A percentile compares a stretch with the other conserved stretches of the same genome.
Conservation (phyloP, 1,140 invertebrate species). For the Sinella curviseta region DNA sequence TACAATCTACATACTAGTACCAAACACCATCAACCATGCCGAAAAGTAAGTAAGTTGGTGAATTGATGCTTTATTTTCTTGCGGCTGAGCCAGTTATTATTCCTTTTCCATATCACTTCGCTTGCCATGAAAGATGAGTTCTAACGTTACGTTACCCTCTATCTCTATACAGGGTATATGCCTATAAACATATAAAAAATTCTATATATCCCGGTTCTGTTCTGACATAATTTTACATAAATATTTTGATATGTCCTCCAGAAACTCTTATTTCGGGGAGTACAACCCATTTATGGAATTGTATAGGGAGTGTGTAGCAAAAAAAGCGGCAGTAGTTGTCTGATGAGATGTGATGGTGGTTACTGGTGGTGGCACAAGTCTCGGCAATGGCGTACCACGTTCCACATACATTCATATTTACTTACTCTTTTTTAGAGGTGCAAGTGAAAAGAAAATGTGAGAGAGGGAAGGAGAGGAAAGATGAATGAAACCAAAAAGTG, state of each 20-base stretch:
- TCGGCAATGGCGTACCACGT: not conserved
- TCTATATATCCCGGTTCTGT: no score
- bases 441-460: not conserved
- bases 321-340: not conserved
- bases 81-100: slow-evolving; percentile 12
- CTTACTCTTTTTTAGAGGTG: not conserved
- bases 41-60: not conserved
- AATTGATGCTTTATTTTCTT: slow-evolving; percentile 11
- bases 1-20: not conserved
- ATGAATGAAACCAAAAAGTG: slow-evolving; percentile 27
- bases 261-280: not conserved
- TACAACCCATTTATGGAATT: not conserved
- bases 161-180: not conserved
- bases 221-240: not conserved
- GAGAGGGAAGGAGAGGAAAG: slow-evolving; percentile 1
- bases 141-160: not conserved
- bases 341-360: not conserved
- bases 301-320: not conserved
- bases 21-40: not conserved
- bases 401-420: not conserved
- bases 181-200: not conserved
- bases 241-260: slow-evolving; percentile 4
- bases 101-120: slow-evolving; percentile 10
- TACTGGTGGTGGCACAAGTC: not conserved
- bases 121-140: not conserved